Percentiles rank a stretch among this genome's conserved stretches.
Evolutionary conservation across 1,140 invertebrate species (phyloP).

Genomic region (Hesperophylax magnus): DNA sequence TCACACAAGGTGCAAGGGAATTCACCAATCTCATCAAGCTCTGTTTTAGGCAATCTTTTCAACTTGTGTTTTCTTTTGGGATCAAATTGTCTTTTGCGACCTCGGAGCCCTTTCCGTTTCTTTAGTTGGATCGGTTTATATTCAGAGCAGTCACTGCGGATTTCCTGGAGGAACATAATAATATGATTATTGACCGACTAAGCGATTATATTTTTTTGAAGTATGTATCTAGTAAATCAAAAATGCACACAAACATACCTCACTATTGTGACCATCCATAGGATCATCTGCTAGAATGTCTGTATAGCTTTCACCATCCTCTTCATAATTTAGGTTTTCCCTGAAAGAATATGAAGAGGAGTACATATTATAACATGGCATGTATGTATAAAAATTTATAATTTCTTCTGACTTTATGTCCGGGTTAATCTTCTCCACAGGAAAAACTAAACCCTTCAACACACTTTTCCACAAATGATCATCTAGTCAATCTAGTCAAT

Average conservation of each 20-base stretch:
- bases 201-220: not conserved
- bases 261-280: slow-evolving; percentile 5
- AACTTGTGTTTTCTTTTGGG: slow-evolving; percentile 13
- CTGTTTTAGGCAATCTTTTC: not conserved
- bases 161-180: not conserved
- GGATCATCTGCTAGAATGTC: slow-evolving; percentile 21
- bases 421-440: too few species aligned
- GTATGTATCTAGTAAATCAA: not conserved
- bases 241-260: not conserved
- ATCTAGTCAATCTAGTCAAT: too few species aligned
- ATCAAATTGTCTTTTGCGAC: slow-evolving; percentile 16
- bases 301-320: slow-evolving; percentile 25
- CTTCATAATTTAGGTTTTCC: slow-evolving; percentile 42
- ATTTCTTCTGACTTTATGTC: too few species aligned
- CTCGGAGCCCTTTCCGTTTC: slow-evolving; percentile 1
- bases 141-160: slow-evolving; percentile 20
- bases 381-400: too few species aligned
- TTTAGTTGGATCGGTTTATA: slow-evolving; percentile 12
- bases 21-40: slow-evolving; percentile 7
- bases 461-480: too few species aligned
- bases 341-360: slow-evolving; percentile 29
- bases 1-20: slow-evolving; percentile 22
- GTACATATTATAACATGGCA: too few species aligned
- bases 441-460: too few species aligned
- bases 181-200: too few species aligned